These are phyloP conservation scores for Aplocera efformata DNA, from an alignment of 2,888 invertebrate species.

Conservation along the genomic window DNA sequence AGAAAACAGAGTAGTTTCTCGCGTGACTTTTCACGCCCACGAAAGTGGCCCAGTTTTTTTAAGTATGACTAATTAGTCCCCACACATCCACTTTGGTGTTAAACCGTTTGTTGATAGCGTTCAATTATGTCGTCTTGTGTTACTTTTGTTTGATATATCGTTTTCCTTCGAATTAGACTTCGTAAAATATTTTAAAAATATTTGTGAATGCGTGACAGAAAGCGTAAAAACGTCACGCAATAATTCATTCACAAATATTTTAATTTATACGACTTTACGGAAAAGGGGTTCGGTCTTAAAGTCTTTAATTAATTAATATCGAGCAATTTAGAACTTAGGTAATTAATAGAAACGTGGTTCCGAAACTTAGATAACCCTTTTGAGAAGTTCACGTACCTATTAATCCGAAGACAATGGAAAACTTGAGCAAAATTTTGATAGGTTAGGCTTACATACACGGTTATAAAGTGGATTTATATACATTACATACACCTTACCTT, in stretches of 20 bases:
- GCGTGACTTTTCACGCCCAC: conserved; percentile 60
- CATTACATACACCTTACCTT: too few relatives aligned
- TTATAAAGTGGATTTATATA: too few relatives aligned
- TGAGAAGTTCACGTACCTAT: conserved; percentile 61
- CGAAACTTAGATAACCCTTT: conserved; percentile 70
- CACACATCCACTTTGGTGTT: conserved; percentile 32
- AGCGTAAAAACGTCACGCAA: neutral
- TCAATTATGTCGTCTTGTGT: conserved; percentile 28
- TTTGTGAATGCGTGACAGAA: conserved; percentile 2
- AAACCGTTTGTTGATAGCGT: conserved; percentile 31
- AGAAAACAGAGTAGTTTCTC: conserved; percentile 56
- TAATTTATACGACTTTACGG: conserved; percentile 12
- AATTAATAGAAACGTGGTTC: conserved; percentile 73
- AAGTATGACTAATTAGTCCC: conserved; percentile 47
- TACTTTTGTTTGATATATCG: conserved; percentile 23
- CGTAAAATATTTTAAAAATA: neutral
- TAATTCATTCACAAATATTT: too few relatives aligned
- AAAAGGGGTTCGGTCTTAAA: conserved; percentile 25
- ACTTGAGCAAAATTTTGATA: conserved; percentile 46
- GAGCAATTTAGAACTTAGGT: conserved; percentile 59
- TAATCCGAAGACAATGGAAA: conserved; percentile 70
- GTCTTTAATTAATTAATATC: conserved; percentile 69
- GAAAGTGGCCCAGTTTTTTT: conserved; percentile 40
- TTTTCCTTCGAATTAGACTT: neutral
- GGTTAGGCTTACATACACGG: conserved; percentile 16